phyloP scores from a whole-genome alignment of 2,113 vertebrate species.

The Oxyruncus cristatus region DNA sequence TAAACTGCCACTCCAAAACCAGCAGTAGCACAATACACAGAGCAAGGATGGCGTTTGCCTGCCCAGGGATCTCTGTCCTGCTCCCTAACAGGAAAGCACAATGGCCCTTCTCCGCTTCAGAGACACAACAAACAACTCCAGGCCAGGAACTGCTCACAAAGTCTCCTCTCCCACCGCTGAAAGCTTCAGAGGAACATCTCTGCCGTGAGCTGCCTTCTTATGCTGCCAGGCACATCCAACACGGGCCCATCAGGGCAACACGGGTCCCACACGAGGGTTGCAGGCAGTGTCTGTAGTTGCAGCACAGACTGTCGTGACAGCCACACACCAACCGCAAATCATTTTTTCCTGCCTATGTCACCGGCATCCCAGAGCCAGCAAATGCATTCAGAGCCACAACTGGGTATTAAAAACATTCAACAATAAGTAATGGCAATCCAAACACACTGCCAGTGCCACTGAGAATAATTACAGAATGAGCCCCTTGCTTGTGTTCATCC shows the following conservation, averaged over 20 bases:
- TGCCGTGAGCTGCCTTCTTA: background rate
- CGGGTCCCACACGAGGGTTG: background rate
- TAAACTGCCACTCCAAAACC: background rate
- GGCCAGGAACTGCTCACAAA: background rate
- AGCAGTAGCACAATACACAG: background rate
- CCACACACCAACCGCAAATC: background rate
- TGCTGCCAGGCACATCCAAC: background rate
- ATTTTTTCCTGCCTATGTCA: constrained; percentile 19
- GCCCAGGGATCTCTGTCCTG: background rate
- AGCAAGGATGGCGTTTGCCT: rapidly evolving
- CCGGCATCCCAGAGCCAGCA: background rate
- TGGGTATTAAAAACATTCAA: background rate
- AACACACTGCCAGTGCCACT: background rate
- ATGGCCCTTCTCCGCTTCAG: background rate
- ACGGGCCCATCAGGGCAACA: background rate
- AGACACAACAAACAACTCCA: background rate
- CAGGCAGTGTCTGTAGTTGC: rapidly evolving
- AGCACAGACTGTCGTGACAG: background rate
- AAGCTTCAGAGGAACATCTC: background rate
- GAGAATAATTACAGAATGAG: background rate
- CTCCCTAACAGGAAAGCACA: background rate
- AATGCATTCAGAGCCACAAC: background rate
- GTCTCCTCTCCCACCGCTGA: background rate
- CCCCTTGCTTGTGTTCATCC: background rate
- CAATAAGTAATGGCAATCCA: background rate